Evolutionary conservation across 2,888 invertebrate genomes (phyloP).

Genomic region (Rhopalosiphum nymphaeae): DNA sequence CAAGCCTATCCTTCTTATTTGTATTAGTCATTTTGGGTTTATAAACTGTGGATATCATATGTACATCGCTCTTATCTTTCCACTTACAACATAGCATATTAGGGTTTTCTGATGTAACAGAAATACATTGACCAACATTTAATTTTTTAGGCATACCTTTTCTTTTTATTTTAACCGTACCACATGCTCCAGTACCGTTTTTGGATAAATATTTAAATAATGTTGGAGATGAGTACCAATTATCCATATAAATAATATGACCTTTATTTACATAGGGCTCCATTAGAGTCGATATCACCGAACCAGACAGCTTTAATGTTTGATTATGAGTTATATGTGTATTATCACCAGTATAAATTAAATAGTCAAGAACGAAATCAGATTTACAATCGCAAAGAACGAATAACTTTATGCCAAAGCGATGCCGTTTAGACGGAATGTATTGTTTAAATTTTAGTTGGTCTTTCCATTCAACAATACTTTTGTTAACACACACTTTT

Average conservation of each 20-base stretch:
- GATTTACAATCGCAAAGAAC: slow-evolving; percentile 67
- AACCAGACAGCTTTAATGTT: slow-evolving; percentile 65
- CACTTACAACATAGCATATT: slow-evolving; percentile 57
- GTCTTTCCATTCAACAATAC: slow-evolving; percentile 67
- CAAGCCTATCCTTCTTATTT: not conserved
- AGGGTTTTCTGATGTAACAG: slow-evolving; percentile 34
- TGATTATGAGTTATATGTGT: slow-evolving; percentile 64
- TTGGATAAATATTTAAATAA: slow-evolving; percentile 62
- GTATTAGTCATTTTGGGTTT: not conserved
- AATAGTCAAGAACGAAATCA: slow-evolving; percentile 67
- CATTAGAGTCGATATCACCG: slow-evolving; percentile 66
- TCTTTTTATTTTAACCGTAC: slow-evolving; percentile 54
- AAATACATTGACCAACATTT: slow-evolving; percentile 38
- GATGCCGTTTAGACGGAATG: slow-evolving; percentile 67
- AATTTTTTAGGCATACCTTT: slow-evolving; percentile 58
- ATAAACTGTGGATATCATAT: slow-evolving; percentile 58
- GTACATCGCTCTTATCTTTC: slow-evolving; percentile 60
- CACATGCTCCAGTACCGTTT: slow-evolving; percentile 60
- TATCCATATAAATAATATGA: slow-evolving; percentile 65
- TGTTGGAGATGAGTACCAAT: slow-evolving; percentile 66
- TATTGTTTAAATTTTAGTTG: slow-evolving; percentile 67
- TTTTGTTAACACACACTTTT: slow-evolving; percentile 67
- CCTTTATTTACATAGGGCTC: slow-evolving; percentile 65
- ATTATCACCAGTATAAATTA: slow-evolving; percentile 66
- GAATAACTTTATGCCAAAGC: slow-evolving; percentile 68